Conservation (phyloP, 2,888 invertebrate species). For the Saturnia pavonia region DNA sequence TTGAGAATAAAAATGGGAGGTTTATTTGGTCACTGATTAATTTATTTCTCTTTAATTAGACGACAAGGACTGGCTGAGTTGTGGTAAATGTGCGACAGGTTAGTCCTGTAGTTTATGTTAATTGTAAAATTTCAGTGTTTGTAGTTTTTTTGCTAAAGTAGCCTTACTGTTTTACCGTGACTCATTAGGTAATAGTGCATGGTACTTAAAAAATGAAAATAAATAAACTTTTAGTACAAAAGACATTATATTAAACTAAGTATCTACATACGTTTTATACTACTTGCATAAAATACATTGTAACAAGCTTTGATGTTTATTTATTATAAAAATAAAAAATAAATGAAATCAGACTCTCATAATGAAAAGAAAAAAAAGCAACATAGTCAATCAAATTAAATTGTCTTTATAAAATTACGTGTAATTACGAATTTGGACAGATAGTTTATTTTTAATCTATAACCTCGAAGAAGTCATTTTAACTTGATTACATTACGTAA, state of each 20-base stretch:
- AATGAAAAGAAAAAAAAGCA: no score
- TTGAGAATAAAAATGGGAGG: not conserved
- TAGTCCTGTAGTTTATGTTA: conserved; percentile 49
- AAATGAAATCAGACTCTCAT: no score
- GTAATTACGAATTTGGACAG: no score
- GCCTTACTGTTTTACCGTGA: not conserved
- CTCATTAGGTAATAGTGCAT: not conserved
- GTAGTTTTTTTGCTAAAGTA: not conserved
- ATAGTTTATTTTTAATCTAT: no score
- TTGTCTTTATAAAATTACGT: no score
- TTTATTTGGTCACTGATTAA: not conserved
- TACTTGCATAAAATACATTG: no score
- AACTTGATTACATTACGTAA: not conserved
- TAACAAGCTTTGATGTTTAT: no score
- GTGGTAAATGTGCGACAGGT: conserved; percentile 78
- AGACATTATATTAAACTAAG: no score
- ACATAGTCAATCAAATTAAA: no score
- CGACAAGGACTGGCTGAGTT: conserved; percentile 81
- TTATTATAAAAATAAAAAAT: no score
- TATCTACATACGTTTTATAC: no score
- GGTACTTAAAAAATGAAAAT: conserved; percentile 21
- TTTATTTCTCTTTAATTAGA: conserved; percentile 52
- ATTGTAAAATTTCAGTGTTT: not conserved
- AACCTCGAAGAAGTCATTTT: not conserved
- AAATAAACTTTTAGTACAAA: no score